These are phyloP conservation scores for Cuniculus paca DNA, from an alignment of 2,797 vertebrate genomes.

Conservation along the genomic window DNA sequence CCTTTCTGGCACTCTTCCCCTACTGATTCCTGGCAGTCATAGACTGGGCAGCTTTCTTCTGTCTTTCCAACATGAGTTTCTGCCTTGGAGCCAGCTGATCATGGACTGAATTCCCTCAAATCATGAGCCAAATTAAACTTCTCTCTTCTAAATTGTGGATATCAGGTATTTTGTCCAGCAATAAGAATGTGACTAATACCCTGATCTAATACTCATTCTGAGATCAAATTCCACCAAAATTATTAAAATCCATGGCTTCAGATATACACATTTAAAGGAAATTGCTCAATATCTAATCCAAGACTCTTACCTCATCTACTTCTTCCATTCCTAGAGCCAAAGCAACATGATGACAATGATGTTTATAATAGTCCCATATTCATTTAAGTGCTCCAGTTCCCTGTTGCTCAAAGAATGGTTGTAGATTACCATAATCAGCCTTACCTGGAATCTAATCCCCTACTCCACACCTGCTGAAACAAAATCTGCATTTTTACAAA, in stretches of 20 bases:
- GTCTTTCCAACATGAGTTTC: background rate
- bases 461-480: background rate
- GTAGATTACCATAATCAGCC: background rate
- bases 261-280: background rate
- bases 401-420: background rate
- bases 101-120: background rate
- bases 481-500: constrained; percentile 39
- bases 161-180: background rate
- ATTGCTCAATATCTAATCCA: background rate
- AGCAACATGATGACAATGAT: background rate
- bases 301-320: background rate
- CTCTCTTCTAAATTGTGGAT: background rate
- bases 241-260: background rate
- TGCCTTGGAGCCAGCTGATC: background rate
- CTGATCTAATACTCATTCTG: constrained; percentile 51
- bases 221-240: constrained; percentile 45
- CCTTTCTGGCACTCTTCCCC: background rate
- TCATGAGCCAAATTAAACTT: background rate
- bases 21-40: background rate
- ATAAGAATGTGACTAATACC: background rate
- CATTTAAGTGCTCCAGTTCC: background rate
- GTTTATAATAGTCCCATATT: background rate
- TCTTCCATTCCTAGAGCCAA: background rate
- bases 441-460: background rate
- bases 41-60: background rate